A percentile compares a stretch with the other conserved stretches of the same genome.
Conservation (phyloP, 2,113 vertebrate genomes). For the Xenopus borealis region DNA sequence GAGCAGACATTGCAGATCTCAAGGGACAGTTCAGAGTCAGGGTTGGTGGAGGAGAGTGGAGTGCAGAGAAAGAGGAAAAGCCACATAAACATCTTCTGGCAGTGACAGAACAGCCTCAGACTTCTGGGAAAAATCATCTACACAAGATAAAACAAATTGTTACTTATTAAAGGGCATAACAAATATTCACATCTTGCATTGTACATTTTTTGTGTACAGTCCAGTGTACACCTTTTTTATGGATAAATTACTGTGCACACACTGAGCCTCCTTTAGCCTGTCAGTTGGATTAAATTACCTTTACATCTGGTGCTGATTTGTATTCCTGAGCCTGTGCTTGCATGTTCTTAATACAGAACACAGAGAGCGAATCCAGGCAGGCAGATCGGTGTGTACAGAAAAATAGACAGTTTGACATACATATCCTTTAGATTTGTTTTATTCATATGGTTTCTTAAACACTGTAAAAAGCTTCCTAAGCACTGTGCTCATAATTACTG, state of each 20-base stretch:
- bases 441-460: too few species aligned
- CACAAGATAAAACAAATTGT: constrained; percentile 64
- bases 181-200: background rate
- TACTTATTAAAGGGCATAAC: background rate
- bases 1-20: constrained; percentile 96
- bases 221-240: too few species aligned
- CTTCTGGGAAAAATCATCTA: constrained; percentile 75
- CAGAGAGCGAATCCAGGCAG: too few species aligned
- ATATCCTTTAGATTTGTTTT: too few species aligned
- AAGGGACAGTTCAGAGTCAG: constrained; percentile 82
- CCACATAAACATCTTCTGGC: constrained; percentile 97
- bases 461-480: too few species aligned
- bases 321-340: background rate
- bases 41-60: constrained; percentile 75
- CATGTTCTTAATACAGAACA: too few species aligned
- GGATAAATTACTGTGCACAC: too few species aligned
- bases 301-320: background rate
- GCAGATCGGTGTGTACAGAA: too few species aligned
- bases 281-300: background rate
- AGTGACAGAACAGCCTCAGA: constrained; percentile 78
- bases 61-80: constrained; percentile 88
- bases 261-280: too few species aligned
- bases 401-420: too few species aligned
- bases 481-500: too few species aligned
- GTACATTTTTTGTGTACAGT: background rate